These are phyloP conservation scores for Orthonyx spaldingii DNA, from an alignment of 2,113 vertebrate species.

Conservation along the genomic window DNA sequence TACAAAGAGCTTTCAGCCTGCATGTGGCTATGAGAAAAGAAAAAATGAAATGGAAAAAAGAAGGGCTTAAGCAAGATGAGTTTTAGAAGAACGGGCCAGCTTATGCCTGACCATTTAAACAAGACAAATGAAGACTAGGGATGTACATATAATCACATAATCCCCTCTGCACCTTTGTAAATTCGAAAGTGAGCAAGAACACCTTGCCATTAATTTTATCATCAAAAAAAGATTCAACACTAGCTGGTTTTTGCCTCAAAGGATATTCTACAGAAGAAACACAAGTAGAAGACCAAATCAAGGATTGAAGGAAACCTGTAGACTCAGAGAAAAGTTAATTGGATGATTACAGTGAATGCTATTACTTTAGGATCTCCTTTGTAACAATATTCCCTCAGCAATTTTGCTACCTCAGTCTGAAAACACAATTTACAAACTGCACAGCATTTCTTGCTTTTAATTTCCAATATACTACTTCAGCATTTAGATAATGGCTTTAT, in stretches of 20 bases:
- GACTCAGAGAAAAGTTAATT: neutral
- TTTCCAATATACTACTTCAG: constrained; percentile 27
- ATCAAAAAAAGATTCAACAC: neutral
- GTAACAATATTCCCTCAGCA: neutral
- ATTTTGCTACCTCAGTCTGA: neutral
- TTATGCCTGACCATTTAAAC: neutral
- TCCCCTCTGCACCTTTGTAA: neutral
- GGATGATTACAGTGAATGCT: neutral
- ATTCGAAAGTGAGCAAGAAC: neutral
- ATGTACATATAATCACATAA: neutral
- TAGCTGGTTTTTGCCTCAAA: neutral
- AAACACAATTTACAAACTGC: neutral
- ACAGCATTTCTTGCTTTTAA: constrained; percentile 22
- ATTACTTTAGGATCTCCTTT: neutral
- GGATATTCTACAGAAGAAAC: neutral
- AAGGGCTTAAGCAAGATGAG: neutral
- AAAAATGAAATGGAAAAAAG: neutral
- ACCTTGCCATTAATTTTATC: neutral
- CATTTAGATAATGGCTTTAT: constrained; percentile 33
- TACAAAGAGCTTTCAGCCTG: neutral
- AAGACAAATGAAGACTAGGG: neutral
- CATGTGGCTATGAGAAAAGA: neutral
- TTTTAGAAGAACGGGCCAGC: neutral
- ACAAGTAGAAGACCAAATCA: neutral
- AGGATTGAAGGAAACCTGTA: neutral